These are phyloP conservation scores for Stichopus chloronotus DNA, from an alignment of 35 echinoderm and acorn worm species.

Conservation along the genomic window DNA sequence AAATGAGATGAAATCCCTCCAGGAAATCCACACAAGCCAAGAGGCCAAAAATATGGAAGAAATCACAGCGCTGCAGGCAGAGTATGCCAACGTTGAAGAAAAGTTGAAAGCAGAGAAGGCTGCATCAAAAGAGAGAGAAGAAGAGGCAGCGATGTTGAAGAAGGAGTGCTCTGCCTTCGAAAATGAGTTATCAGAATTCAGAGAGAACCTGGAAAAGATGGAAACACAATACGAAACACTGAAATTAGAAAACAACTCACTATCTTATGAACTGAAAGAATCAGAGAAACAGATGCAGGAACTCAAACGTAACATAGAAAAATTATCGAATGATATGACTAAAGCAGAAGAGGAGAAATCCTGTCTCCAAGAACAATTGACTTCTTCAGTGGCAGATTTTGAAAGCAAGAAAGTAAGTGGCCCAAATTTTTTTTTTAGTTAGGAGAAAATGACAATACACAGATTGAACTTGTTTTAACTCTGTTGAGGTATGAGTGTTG, in stretches of 20 bases:
- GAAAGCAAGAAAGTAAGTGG: conserved; percentile 3
- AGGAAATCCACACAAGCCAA: conserved; percentile 15
- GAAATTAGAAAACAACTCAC: background rate
- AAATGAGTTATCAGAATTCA: background rate
- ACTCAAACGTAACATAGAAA: background rate
- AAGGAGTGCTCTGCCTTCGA: background rate
- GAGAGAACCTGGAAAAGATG: background rate
- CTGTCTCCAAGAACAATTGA: conserved; percentile 23
- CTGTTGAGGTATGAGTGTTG: too few relatives aligned
- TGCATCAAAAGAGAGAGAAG: background rate
- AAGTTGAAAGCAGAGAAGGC: background rate
- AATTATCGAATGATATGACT: background rate
- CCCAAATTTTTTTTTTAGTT: background rate
- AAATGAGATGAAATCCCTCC: background rate
- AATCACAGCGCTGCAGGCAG: conserved; percentile 58
- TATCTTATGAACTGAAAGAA: background rate
- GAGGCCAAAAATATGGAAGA: conserved; percentile 48
- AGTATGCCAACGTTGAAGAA: conserved; percentile 49
- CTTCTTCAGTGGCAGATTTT: background rate
- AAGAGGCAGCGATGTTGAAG: conserved; percentile 26
- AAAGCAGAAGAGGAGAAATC: conserved; percentile 43
- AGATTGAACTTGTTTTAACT: too few relatives aligned
- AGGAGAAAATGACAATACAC: too few relatives aligned
- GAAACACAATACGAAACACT: conserved; percentile 1
- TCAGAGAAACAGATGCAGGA: conserved; percentile 5